These are phyloP conservation scores for Drosophila birchii DNA, from an alignment of 2,888 invertebrate genomes.

Conservation along the genomic window DNA sequence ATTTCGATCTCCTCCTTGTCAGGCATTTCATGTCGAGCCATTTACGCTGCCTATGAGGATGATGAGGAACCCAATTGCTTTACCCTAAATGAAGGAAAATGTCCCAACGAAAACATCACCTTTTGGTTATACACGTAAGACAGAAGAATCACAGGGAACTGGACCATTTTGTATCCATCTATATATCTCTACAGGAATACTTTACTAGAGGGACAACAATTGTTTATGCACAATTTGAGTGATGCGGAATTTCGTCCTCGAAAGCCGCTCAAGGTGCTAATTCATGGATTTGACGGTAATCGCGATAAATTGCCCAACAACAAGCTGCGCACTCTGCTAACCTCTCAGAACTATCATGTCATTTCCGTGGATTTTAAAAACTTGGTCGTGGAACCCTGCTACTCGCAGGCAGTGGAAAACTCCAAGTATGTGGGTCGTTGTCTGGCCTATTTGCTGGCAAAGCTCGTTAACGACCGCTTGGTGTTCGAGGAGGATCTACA, in stretches of 20 bases:
- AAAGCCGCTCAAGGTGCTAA: conserved; percentile 86
- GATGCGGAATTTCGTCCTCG: conserved; percentile 33
- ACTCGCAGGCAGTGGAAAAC: conserved; percentile 86
- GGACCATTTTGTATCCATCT: neutral
- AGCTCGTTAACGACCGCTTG: conserved; percentile 75
- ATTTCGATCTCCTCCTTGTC: neutral
- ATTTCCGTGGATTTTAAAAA: conserved; percentile 87
- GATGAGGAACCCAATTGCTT: conserved; percentile 36
- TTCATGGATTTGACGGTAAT: conserved; percentile 88
- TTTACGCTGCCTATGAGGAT: conserved; percentile 1
- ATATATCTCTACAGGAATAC: neutral
- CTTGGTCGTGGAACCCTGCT: conserved; percentile 87
- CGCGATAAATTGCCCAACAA: conserved; percentile 86
- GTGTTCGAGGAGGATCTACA: conserved; percentile 86
- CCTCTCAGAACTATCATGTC: conserved; percentile 86
- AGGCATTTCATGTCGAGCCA: neutral
- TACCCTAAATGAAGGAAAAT: conserved; percentile 59
- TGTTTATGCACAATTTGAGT: neutral
- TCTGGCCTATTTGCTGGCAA: conserved; percentile 86
- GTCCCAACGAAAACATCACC: conserved; percentile 87
- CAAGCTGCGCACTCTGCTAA: conserved; percentile 87
- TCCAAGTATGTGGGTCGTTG: conserved; percentile 87
- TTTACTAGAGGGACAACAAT: neutral
- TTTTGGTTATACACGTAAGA: conserved; percentile 88
- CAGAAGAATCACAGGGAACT: conserved; percentile 24